Evolutionary conservation across 2,797 vertebrate genomes (phyloP), one percentile per base, ranked within the genome.

Genomic region (Tenualosa thibaudeaui): DNA sequence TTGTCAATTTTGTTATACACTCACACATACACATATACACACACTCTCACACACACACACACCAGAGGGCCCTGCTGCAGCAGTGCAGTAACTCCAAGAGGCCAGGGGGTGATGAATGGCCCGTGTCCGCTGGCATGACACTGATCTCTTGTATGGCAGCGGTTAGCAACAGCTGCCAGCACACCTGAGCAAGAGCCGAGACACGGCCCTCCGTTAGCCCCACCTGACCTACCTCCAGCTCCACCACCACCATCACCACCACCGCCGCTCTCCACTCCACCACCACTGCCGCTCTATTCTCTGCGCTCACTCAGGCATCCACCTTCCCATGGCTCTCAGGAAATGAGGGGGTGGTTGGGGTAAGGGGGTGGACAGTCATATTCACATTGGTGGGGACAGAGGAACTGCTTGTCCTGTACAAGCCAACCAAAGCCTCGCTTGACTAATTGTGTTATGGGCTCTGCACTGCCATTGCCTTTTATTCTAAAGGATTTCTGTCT

Each of bases 81-180:
- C 71, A 43, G 71, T 78, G 17, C 71, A 78, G 71, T 46, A 40
- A 15, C 68, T 40, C 71, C 10, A 40, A 78, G 43, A 78, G 71
- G 71, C 71, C 37, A 43, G 71, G 37, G 17, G 71, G 17, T 46
- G 71, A 78, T 78, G 37, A 40, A 78, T 78, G 40, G 71, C 37
- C 71, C 17, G 71, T 43, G 71, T 46, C 71, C 7, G 40, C 40
- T 78, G 40, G 15, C 40, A 22, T 78, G 71, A 78, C 71, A 78
- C 71, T 78, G 71, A 78, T 78, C 43, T 19, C 71, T 78, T 78
- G 71, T 78, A 78, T 78, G 40, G 71, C 71, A 43, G 71, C 71
- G 17, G 71, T 78, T 78, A 78, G 71, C 37, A 78, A 78, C 37
- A 78, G 71, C 71, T 78, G 71, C 37, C 71, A 78, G 71, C 71